Evolutionary conservation across 2,888 invertebrate species (phyloP), one percentile per base, ranked within the genome.

Genomic region (Nycteola revayana): DNA sequence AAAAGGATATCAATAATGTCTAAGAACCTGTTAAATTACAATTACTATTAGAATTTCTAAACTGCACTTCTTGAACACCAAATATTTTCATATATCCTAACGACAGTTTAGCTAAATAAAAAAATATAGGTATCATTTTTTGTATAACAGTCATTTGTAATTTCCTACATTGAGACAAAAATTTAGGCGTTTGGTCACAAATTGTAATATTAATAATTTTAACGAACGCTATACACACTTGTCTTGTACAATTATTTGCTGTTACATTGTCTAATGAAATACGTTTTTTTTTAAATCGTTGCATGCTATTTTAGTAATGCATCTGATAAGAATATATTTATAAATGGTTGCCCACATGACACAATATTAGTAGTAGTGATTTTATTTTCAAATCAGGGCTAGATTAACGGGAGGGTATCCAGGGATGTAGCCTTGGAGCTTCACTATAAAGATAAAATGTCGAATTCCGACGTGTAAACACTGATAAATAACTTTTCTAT

Each of bases 81-180:
- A 84, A 76, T 69, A 76, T 75, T 72, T 60, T 47, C 61, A 68
- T 72, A 60, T 77, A 82, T 66, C 78, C 81, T 85, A 84, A 80
- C 53, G 71, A 79, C 75, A 79, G 82, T 70, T 82, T 80, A 79
- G 82, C 83, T 86, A 85, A 81, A 71, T 85, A 86, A 87, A 87
- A 86, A 87, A 86, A 86, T 85, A 86, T 83, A 86, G 73, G 77
- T 75, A 58, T 66, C 53, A 63, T 66, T 67, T 62, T 75, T 75
- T 75, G 67, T 81, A 83, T 75, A 80, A 76, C 75, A 80, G 76
- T 82, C 75, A 68, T 70, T 80, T 75, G 75, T 81, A 70, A 70
- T 66, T 66, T 59, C 64, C 75, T 82, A 83, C 63, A 56, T 66
- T 68, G 69, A 68, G 72, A 74, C 18, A 67, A 76, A 66, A 71